Conservation (phyloP, 2,113 vertebrate species). For the Garra rufa region DNA sequence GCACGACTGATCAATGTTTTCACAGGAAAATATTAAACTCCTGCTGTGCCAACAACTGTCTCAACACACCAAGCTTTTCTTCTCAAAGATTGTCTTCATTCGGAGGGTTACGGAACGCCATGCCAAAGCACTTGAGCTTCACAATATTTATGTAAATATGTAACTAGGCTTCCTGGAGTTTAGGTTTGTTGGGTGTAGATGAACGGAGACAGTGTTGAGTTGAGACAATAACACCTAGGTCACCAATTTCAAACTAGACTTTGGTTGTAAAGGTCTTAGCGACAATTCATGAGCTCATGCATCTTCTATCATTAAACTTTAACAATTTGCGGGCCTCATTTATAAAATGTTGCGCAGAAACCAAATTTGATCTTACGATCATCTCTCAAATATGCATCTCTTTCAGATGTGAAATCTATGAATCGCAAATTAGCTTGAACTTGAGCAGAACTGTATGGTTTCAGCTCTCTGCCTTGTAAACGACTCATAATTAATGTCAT, state of each 20-base stretch:
- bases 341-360: too few species aligned
- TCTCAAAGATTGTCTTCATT: background rate
- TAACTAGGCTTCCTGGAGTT: slow-evolving; percentile 4
- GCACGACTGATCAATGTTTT: slow-evolving; percentile 60
- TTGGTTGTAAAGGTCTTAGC: background rate
- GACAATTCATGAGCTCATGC: background rate
- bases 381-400: too few species aligned
- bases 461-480: too few species aligned
- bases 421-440: too few species aligned
- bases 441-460: too few species aligned
- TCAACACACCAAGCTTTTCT: slow-evolving; percentile 65
- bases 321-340: too few species aligned
- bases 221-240: background rate
- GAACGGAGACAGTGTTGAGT: background rate
- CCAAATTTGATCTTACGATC: too few species aligned
- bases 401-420: too few species aligned
- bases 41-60: slow-evolving; percentile 71
- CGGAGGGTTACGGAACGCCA: background rate
- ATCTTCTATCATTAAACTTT: background rate
- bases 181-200: slow-evolving; percentile 8
- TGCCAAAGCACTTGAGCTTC: slow-evolving; percentile 31
- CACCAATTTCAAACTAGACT: background rate
- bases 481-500: too few species aligned
- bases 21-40: slow-evolving; percentile 41
- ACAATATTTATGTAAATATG: slow-evolving; percentile 36